Base-by-base conservation (phyloP, 2,113 vertebrate species). In the Pelobates fuscus region DNA sequence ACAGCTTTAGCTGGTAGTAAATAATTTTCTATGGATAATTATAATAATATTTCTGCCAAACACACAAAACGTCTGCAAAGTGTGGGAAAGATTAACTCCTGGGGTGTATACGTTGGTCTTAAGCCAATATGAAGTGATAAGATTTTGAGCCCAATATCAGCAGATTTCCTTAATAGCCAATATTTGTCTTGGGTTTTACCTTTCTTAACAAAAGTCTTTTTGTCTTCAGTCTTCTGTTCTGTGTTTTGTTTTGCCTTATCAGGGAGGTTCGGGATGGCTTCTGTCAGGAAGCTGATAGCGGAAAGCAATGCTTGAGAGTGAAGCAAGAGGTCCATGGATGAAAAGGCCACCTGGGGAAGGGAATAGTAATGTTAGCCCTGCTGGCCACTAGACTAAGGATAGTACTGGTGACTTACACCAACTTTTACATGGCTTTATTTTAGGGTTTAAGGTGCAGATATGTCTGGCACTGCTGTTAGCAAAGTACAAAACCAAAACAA, bases 241-340 rank as follows among this genome's bases (percentile, higher is more conserved):
- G 78, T 87, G 17, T 68, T 67, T 29, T 81, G 46, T 63, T 79
- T 82, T 32, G 29, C 84, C 30, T 41, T 78, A 41, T 86, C 83
- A 1, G 57, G 69, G 2, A 26, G n/a, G 1, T 29, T 44, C 0
- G 93, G 95, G 44, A 93, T 8, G 62, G 88, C 83, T 21, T 82
- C 79, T 79, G 80, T 90, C 61, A 99, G 80, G 79, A 92, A 99
- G 80, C 86, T 93, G 70, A 98, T 83, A 80, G 94, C 89, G 25
- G 94, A 95, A 62, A 99, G 84, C 43, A 99, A 87, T 24, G 96
- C 96, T 81, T 94, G 91, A 26, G 95, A 94, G 79, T 98, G 94
- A 8, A 99, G 86, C 14, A 96, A 85, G 52, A 98, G 86, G 71
- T 95, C 90, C 80, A 99, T 78, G 0, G 95, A 98, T 5, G 97